Evolutionary conservation across 1,140 invertebrate genomes (phyloP), one percentile per base, ranked within the genome.

Genomic region (Sarcophaga bullata): DNA sequence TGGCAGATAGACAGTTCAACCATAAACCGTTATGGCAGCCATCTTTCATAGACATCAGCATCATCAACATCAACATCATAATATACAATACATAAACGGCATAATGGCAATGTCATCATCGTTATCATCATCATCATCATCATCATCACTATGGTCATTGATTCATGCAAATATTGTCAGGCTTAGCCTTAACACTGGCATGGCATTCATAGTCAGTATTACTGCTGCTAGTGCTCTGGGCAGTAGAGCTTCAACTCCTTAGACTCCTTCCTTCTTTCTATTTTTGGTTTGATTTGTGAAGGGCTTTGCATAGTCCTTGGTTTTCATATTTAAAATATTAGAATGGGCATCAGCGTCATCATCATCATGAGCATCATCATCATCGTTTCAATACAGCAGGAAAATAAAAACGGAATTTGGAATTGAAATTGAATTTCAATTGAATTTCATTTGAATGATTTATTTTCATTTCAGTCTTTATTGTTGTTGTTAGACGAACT

Each of bases 401-500:
- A 72, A 68, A 72, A 37, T 7, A 54, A 52, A 78, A 78, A 78
- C 47, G 19, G 9, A 19, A 72, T 17, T 72, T 25, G n/a, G 37
- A 72, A 72, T 72, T 72, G 37, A 78, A 78, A 78, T 78, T 78
- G 48, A 78, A 78, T 9, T 78, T 78, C n/a, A 78, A 78, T 78
- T 25, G 49, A 78, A 78, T 78, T 78, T 78, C 75, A 78, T 78
- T 78, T 78, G 75, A 78, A 52, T 78, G 75, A 78, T 78, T 78
- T 78, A 78, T 78, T 78, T 78, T 78, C 48, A 7, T 68, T 58
- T 7, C 25, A 37, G 1, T 37, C n/a, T 68, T 68, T 7, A 68
- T 17, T 68, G n/a, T 68, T 68, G n/a, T 68, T 19, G n/a, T 68
- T 68, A 68, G 62, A 58, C 54, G 25, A 58, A 58, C 54, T 2